Conservation (phyloP, 2,113 vertebrate genomes). For the Cynoglossus semilaevis region DNA sequence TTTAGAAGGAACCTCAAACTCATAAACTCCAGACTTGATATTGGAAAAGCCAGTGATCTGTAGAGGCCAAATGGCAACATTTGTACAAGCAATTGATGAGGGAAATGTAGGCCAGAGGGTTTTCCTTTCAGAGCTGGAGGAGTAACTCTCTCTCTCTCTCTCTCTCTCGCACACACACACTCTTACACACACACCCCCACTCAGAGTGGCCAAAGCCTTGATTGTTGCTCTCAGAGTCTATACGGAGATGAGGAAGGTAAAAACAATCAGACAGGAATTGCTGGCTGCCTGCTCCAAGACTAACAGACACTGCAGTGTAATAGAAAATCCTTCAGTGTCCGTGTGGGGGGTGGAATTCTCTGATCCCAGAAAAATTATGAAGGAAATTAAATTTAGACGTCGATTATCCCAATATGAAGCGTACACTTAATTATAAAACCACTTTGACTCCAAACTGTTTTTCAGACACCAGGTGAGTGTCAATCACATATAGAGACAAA, state of each 20-base stretch:
- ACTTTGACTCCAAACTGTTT: not conserved
- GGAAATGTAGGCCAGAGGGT: slow-evolving; percentile 31
- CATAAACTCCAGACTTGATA: slow-evolving; percentile 60
- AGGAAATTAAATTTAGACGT: not conserved
- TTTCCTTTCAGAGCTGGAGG: slow-evolving; percentile 32
- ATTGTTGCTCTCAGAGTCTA: slow-evolving; percentile 26
- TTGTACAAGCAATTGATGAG: slow-evolving; percentile 17
- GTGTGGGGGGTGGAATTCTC: not conserved
- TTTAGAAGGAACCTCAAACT: slow-evolving; percentile 24
- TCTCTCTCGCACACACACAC: too few species aligned
- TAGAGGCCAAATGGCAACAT: slow-evolving; percentile 58
- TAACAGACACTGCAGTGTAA: slow-evolving; percentile 3
- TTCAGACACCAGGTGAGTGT: too few species aligned
- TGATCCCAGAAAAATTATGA: not conserved
- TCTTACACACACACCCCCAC: not conserved
- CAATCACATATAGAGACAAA: too few species aligned
- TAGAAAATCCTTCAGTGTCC: not conserved
- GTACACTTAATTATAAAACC: too few species aligned
- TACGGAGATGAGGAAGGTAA: slow-evolving; percentile 15
- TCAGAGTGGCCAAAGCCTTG: slow-evolving; percentile 20
- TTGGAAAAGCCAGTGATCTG: slow-evolving; percentile 39
- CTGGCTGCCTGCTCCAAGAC: slow-evolving; percentile 13
- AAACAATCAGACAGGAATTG: slow-evolving; percentile 18
- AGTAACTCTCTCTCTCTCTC: too few species aligned
- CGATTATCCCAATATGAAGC: not conserved